Conservation (phyloP, 2,113 vertebrate genomes). For the Cheilinus undulatus region DNA sequence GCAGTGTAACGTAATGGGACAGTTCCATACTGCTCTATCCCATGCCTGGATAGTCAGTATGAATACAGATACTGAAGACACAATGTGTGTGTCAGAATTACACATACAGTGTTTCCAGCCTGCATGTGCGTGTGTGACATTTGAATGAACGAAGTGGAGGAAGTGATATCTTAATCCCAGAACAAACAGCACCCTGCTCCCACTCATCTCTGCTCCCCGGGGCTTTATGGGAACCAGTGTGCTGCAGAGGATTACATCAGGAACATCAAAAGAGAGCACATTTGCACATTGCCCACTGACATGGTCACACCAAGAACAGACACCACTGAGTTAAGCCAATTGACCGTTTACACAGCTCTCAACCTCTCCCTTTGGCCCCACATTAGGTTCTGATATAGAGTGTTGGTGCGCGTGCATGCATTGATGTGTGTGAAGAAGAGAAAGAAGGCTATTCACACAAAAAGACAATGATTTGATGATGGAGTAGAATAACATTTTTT, state of each 20-base stretch:
- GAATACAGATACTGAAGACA: not conserved
- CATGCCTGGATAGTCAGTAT: not conserved
- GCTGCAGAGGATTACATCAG: conserved; percentile 70
- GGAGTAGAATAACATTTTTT: too few species aligned
- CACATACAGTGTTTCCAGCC: conserved; percentile 1
- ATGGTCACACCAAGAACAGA: conserved; percentile 66
- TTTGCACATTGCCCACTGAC: conserved; percentile 71
- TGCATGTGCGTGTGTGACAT: conserved; percentile 49
- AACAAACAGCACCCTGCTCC: conserved; percentile 59
- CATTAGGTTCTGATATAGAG: conserved; percentile 24
- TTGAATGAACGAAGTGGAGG: conserved; percentile 43
- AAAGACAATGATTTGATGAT: too few species aligned
- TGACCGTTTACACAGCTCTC: conserved; percentile 59
- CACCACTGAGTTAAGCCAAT: conserved; percentile 69
- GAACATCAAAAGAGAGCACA: conserved; percentile 71
- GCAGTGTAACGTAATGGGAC: conserved; percentile 59
- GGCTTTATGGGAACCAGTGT: conserved; percentile 43
- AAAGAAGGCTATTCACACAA: not conserved
- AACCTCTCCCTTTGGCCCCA: conserved; percentile 56
- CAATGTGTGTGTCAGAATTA: not conserved
- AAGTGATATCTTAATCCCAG: conserved; percentile 68
- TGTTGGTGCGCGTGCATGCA: not conserved
- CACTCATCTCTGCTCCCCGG: conserved; percentile 50
- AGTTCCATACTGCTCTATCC: not conserved
- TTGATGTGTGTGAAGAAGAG: conserved; percentile 1